Evolutionary conservation across 2,888 invertebrate species (phyloP).

Genomic region (Epistrophella euchroma): DNA sequence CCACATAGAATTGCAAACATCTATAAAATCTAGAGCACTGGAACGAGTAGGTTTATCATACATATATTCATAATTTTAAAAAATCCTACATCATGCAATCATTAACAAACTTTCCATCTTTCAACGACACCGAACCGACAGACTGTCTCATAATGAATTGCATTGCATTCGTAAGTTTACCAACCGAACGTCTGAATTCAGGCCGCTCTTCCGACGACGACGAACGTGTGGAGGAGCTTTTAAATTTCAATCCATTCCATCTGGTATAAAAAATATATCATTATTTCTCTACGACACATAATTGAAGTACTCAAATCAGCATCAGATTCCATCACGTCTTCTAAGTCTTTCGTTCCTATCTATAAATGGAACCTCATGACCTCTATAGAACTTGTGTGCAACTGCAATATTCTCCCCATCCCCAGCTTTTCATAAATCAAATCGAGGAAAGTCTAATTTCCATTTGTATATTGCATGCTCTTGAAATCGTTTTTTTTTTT

Average conservation of each 20-base stretch:
- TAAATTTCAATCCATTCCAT: conserved; percentile 53
- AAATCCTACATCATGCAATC: conserved; percentile 53
- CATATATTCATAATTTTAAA: not conserved
- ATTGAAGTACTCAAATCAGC: conserved; percentile 62
- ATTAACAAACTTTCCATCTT: not conserved
- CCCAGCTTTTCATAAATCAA: conserved; percentile 30
- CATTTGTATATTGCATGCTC: conserved; percentile 6
- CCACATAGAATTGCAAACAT: not conserved
- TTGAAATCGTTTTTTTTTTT: not conserved
- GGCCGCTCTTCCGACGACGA: not conserved
- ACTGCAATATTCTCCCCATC: conserved; percentile 25
- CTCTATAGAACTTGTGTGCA: conserved; percentile 39
- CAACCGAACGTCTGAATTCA: not conserved
- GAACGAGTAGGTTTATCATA: not conserved
- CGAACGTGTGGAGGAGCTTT: not conserved
- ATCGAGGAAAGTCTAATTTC: conserved; percentile 35
- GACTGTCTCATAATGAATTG: conserved; percentile 12
- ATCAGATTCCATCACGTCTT: conserved; percentile 41
- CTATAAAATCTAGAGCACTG: not conserved
- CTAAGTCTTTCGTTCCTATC: conserved; percentile 6
- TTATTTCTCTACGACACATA: conserved; percentile 50
- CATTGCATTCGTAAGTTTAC: conserved; percentile 15
- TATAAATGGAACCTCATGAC: conserved; percentile 8
- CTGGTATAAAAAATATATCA: conserved; percentile 46
- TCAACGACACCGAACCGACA: conserved; percentile 13